Evolutionary conservation across 2,113 vertebrate genomes (phyloP), one percentile per base, ranked within the genome.

Genomic region (Sylvilagus bachmani): DNA sequence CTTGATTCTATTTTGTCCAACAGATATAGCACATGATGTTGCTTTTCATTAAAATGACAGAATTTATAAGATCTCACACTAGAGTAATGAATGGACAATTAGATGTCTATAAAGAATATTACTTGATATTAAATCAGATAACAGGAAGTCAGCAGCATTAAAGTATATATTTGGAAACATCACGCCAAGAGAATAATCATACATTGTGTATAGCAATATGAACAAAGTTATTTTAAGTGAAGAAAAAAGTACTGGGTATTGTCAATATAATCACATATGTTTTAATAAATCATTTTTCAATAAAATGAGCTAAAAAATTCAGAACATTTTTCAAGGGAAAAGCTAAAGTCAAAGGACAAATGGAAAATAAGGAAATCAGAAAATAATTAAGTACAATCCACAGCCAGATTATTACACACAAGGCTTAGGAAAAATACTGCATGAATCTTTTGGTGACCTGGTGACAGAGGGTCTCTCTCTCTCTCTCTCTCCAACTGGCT

Each of bases 231-330:
- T 79, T 91, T 73, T 87, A 90, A 90, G 70, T 62, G 27, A 49
- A 90, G 73, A 53, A 85, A 69, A 85, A 77, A 64, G 31, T 3
- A 12, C 33, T 89, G 62, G 22, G 70, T 91, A 80, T 79, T 94
- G 58, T 62, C 77, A 31, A 55, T 62, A 84, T 62, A 79, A 64
- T 69, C 36, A 74, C 3, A 38, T 53, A 25, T 25, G 33, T 73
- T 67, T 27, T 12, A 89, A 78, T 53, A 89, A 83, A 89, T 82
- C 51, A 58, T 86, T 84, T 67, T 78, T 5, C 82, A 69, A 67
- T 78, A 67, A 92, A 80, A 78, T 69, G 17, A 74, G 29, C 24
- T 67, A 62, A 74, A 55, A 84, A 69, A 6, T 64, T 66, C 75
- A 79, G 24, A 69, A 69, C 49, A 55, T 51, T 73, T 82, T 70